phyloP scores from a whole-genome alignment of 2,888 invertebrate genomes.

The Lingula anatina region DNA sequence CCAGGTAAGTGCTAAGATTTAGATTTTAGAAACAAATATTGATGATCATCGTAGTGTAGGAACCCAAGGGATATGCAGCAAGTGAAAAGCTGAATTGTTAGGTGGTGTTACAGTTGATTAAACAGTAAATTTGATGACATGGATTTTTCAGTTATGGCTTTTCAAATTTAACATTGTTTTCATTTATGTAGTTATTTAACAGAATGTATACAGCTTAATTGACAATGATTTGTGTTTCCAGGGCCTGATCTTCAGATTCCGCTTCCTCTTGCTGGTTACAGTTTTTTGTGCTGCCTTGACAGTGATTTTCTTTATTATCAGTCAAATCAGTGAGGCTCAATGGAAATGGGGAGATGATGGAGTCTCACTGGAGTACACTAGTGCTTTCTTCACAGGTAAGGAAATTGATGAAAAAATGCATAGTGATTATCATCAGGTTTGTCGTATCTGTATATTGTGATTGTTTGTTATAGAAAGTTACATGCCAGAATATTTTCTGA shows the following conservation, averaged over 20 bases:
- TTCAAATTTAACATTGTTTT: too few relatives aligned
- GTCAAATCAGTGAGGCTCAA: conserved; percentile 63
- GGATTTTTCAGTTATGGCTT: neutral
- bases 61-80: too few relatives aligned
- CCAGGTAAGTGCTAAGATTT: conserved; percentile 55
- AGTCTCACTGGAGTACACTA: conserved; percentile 79
- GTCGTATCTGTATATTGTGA: neutral
- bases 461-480: too few relatives aligned
- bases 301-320: conserved; percentile 88
- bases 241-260: conserved; percentile 95
- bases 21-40: neutral
- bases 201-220: too few relatives aligned
- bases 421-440: neutral
- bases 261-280: conserved; percentile 94
- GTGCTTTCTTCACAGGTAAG: conserved; percentile 90
- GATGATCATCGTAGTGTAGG: too few relatives aligned
- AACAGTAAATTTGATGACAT: conserved; percentile 1
- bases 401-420: too few relatives aligned
- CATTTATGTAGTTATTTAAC: too few relatives aligned
- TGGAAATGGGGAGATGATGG: conserved; percentile 87
- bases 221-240: too few relatives aligned
- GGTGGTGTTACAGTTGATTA: neutral
- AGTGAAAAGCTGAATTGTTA: too few relatives aligned
- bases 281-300: conserved; percentile 90
- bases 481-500: too few relatives aligned